Base-by-base conservation (phyloP, 2,113 vertebrate genomes). In the Smithornis capensis region DNA sequence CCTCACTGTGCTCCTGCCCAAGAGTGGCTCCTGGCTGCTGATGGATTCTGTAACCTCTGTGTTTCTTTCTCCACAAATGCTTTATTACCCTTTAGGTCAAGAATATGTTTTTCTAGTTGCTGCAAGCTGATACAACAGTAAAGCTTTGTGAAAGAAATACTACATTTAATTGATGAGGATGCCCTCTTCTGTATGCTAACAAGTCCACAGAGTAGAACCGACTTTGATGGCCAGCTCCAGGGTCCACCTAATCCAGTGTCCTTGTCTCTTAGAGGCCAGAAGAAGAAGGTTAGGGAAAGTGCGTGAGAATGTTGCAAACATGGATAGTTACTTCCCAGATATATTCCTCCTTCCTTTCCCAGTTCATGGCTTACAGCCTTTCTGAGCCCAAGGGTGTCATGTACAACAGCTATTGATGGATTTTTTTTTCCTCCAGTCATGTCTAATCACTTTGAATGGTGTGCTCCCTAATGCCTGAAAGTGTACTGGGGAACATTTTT, bases 241-340 rank as follows among this genome's bases (percentile, higher is more conserved):
- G 2, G 7, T 33, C 31, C 50, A 44, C 4, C n/a, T 17, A 40
- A 64, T 49, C 38, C 63, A 55, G 49, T 0, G 2, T 27, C 27
- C 44, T 21, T 65, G 11, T 11, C 27, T 83, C 22, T 38, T 16
- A 47, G 50, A 65, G 28, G 45, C 22, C 62, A 57, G 64, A 47
- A 27, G 28, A 55, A 22, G 47, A 57, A 31, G 40, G 7, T 45
- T 56, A 79, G 45, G 44, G 53, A 55, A 82, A 53, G 12, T 27
- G 8, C 14, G 17, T 40, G n/a, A 73, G 50, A 84, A 70, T 0
- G 2, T 12, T 40, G 55, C 25, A 22, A 22, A 74, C 31, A 37
- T 3, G 17, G n/a, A 60, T 29, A 22, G 10, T 77, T 67, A 49
- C 42, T 28, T 81, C 19, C 9, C 28, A n/a, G 8, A 23, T 62